A percentile compares a stretch with the other conserved stretches of the same genome.
phyloP scores from a whole-genome alignment of 2,888 invertebrate genomes.

The Vannuccia rotundouncinata region DNA sequence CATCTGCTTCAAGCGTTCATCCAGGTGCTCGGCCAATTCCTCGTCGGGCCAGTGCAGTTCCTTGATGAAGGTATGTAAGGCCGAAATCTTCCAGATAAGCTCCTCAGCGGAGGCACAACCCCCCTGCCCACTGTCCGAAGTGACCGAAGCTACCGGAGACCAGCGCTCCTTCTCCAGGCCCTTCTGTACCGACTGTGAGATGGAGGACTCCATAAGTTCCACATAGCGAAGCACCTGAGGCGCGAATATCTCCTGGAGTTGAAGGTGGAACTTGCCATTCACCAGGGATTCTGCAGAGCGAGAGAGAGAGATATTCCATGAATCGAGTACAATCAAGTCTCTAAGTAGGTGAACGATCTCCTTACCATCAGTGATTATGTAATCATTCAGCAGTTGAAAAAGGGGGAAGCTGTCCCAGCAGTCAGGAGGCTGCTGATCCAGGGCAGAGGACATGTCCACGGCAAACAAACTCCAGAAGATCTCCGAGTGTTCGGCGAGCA shows the following conservation, averaged over 20 bases:
- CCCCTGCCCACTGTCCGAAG: slow-evolving; percentile 40
- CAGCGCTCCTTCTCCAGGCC: slow-evolving; percentile 96
- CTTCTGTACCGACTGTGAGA: slow-evolving; percentile 92
- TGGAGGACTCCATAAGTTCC: slow-evolving; percentile 98
- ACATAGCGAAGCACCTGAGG: slow-evolving; percentile 95
- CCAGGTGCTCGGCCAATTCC: slow-evolving; percentile 88
- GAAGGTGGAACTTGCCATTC: slow-evolving; percentile 92
- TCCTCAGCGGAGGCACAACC: slow-evolving; percentile 97
- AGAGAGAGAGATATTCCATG: background rate
- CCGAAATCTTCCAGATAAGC: slow-evolving; percentile 95
- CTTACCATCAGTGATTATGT: slow-evolving; percentile 85
- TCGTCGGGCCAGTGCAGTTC: slow-evolving; percentile 98
- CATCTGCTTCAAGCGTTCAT: slow-evolving; percentile 91
- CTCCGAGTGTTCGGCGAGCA: slow-evolving; percentile 96
- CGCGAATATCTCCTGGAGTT: slow-evolving; percentile 88
- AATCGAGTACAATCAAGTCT: background rate
- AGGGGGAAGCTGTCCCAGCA: slow-evolving; percentile 98
- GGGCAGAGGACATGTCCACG: slow-evolving; percentile 93
- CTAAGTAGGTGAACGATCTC: background rate
- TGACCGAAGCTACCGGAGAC: slow-evolving; percentile 81
- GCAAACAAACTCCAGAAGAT: slow-evolving; percentile 99
- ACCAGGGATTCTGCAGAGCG: slow-evolving; percentile 66
- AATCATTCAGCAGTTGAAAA: slow-evolving; percentile 97
- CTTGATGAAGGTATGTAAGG: slow-evolving; percentile 90
- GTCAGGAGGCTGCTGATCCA: slow-evolving; percentile 89